Evolutionary conservation across 2,113 vertebrate species (phyloP).

Genomic region (Stictonetta naevosa): DNA sequence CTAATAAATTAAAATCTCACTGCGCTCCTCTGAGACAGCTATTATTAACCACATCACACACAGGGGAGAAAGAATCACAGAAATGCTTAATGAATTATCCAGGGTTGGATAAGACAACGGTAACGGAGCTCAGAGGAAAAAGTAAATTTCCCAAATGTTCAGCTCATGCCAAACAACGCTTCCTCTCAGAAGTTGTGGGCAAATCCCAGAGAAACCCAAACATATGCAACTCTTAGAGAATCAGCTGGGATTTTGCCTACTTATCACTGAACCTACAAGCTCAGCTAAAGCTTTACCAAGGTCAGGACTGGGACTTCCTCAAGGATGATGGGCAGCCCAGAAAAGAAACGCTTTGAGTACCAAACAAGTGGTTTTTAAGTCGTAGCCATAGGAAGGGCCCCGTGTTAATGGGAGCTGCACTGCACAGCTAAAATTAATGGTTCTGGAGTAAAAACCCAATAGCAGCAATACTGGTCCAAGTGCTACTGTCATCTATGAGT

Average conservation of each 20-base stretch:
- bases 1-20: background rate
- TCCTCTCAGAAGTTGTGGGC: background rate
- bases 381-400: background rate
- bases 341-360: background rate
- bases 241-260: background rate
- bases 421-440: too few species aligned
- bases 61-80: background rate
- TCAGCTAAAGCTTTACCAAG: background rate
- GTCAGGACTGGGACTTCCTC: too few species aligned
- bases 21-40: background rate
- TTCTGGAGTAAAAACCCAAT: accelerated
- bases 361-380: background rate
- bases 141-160: background rate
- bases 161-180: background rate
- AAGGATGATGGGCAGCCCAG: accelerated
- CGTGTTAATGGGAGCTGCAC: accelerated
- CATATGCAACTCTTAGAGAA: accelerated
- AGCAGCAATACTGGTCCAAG: accelerated
- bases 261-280: accelerated
- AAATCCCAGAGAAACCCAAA: background rate
- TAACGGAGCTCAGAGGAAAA: background rate
- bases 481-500: accelerated
- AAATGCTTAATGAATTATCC: background rate
- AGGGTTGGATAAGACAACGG: background rate
- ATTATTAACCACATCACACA: background rate